phyloP scores from a whole-genome alignment of 2,797 vertebrate genomes.

The Epinephelus awoara region DNA sequence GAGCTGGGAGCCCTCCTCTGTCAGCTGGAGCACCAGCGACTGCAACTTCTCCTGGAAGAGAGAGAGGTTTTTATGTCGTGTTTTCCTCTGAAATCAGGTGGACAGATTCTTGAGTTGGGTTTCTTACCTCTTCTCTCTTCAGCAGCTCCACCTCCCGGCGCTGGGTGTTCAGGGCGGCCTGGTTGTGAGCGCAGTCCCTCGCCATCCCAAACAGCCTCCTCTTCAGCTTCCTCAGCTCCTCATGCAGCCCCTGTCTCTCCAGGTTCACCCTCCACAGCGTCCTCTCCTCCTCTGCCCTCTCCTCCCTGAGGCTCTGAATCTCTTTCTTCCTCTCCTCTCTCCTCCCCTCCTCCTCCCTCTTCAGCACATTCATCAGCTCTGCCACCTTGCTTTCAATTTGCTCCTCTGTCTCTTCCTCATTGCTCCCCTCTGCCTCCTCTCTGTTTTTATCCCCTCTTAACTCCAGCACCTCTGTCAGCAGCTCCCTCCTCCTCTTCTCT shows the following conservation, averaged over 20 bases:
- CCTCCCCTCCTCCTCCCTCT: constrained; percentile 81
- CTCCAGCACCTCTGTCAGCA: constrained; percentile 88
- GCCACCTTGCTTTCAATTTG: constrained; percentile 82
- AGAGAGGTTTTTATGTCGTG: neutral
- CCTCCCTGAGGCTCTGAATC: constrained; percentile 81
- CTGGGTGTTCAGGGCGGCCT: constrained; percentile 87
- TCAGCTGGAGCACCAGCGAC: constrained; percentile 84
- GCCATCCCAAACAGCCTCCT: constrained; percentile 90
- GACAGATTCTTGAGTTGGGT: neutral
- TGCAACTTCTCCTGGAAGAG: constrained; percentile 84
- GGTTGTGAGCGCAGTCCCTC: constrained; percentile 90
- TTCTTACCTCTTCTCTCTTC: constrained; percentile 80
- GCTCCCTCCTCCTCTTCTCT: constrained; percentile 86
- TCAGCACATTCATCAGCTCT: constrained; percentile 84
- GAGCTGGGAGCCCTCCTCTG: constrained; percentile 85
- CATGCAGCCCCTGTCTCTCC: constrained; percentile 89
- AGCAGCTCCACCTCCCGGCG: constrained; percentile 88
- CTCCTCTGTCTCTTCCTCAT: constrained; percentile 82
- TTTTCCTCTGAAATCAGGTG: neutral
- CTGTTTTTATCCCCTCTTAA: constrained; percentile 84
- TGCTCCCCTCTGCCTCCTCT: constrained; percentile 79
- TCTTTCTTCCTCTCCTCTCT: constrained; percentile 88
- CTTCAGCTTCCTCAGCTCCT: constrained; percentile 89
- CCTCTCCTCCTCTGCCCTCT: constrained; percentile 85
- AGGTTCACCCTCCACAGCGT: constrained; percentile 87